Conservation (phyloP, 1,140 invertebrate species). For the Drosophila jambulina region DNA sequence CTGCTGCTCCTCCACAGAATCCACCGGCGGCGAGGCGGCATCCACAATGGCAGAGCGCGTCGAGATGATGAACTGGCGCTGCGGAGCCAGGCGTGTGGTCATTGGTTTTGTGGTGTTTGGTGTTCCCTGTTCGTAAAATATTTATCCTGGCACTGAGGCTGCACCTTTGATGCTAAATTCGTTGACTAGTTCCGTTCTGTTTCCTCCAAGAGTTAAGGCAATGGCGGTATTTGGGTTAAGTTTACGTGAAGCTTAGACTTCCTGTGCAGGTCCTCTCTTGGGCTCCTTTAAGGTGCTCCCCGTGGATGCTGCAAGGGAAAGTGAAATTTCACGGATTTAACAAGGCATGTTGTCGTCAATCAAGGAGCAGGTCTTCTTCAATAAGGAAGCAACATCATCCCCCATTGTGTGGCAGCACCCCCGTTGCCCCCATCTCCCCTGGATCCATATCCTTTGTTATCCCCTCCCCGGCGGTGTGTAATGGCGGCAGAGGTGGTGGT, state of each 20-base stretch:
- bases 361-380: constrained; percentile 36
- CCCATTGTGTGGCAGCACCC: constrained; percentile 2
- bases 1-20: constrained; percentile 46
- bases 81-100: constrained; percentile 79
- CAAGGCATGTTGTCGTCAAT: constrained; percentile 37
- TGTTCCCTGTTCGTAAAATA: not conserved
- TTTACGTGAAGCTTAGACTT: constrained; percentile 3
- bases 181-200: constrained; percentile 55
- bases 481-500: constrained; percentile 22
- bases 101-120: constrained; percentile 59
- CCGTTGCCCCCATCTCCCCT: not conserved
- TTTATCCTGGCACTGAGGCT: constrained; percentile 9
- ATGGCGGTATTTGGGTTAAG: constrained; percentile 58
- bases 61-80: constrained; percentile 80
- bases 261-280: not conserved
- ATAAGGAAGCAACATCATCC: constrained; percentile 25
- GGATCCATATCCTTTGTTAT: constrained; percentile 39
- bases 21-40: constrained; percentile 37
- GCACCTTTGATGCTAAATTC: constrained; percentile 65
- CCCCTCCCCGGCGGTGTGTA: constrained; percentile 7
- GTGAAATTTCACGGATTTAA: constrained; percentile 36
- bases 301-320: constrained; percentile 58
- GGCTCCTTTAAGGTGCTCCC: constrained; percentile 31
- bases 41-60: constrained; percentile 61
- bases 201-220: constrained; percentile 61